A percentile compares a stretch with the other conserved stretches of the same genome.
phyloP scores from a whole-genome alignment of 2,888 invertebrate genomes.

The Willowsia nigromaculata region DNA sequence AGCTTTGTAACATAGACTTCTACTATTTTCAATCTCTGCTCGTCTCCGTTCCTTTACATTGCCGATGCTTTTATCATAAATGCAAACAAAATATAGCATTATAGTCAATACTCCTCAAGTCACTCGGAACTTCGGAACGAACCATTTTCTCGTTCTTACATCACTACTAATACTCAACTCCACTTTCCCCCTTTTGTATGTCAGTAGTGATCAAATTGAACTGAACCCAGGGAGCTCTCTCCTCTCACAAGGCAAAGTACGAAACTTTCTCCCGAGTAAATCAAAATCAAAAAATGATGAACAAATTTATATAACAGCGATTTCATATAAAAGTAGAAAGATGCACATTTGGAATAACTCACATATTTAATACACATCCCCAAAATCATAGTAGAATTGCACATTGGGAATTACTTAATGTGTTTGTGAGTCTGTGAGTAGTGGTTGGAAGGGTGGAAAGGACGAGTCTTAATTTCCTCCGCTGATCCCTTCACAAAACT shows the following conservation, averaged over 20 bases:
- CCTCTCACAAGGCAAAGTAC: neutral
- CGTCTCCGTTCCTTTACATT: neutral
- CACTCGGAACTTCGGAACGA: too few species aligned
- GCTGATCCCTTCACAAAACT: neutral
- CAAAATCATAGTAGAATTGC: too few species aligned
- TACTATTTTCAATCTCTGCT: neutral
- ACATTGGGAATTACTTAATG: neutral
- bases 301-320: too few species aligned
- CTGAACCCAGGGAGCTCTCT: neutral
- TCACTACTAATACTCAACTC: neutral
- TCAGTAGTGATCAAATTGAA: neutral
- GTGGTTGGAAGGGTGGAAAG: neutral
- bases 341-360: too few species aligned
- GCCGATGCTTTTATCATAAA: too few species aligned
- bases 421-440: too few species aligned
- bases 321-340: too few species aligned
- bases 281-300: neutral
- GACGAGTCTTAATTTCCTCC: conserved; percentile 13
- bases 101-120: too few species aligned
- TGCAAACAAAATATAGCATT: too few species aligned
- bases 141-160: too few species aligned
- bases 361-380: too few species aligned
- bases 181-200: neutral
- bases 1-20: neutral
- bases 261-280: neutral